Evolutionary conservation across 2,888 invertebrate species (phyloP).

Genomic region (Paralinhomoeus sp.): DNA sequence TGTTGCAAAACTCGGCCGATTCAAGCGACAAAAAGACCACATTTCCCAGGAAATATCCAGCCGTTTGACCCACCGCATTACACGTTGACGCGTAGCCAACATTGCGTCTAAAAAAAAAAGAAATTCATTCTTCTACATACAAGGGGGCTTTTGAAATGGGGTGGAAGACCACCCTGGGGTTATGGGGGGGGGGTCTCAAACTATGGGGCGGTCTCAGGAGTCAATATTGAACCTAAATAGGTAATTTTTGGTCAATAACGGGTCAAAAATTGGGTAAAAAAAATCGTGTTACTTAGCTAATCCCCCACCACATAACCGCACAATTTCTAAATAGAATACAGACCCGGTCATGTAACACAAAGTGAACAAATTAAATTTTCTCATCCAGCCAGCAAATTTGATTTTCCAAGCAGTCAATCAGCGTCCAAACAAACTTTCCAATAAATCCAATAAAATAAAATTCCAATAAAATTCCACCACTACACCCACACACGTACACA

Average conservation of each 20-base stretch:
- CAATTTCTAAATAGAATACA: background rate
- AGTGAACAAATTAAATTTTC: background rate
- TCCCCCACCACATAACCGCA: too few relatives aligned
- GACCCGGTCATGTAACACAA: background rate
- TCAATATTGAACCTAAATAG: too few relatives aligned
- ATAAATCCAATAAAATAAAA: too few relatives aligned
- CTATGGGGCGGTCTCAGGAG: background rate
- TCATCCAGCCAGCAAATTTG: background rate
- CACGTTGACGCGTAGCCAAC: slow-evolving; percentile 96
- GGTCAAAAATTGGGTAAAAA: too few relatives aligned
- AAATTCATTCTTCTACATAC: background rate
- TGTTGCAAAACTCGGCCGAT: slow-evolving; percentile 82
- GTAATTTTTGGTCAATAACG: too few relatives aligned
- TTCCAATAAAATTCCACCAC: too few relatives aligned
- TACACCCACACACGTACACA: too few relatives aligned
- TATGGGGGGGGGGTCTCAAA: background rate
- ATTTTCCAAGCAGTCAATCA: slow-evolving; percentile 1
- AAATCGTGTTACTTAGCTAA: too few relatives aligned
- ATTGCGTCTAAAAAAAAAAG: slow-evolving; percentile 45
- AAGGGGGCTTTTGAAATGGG: background rate
- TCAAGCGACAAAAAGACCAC: slow-evolving; percentile 85
- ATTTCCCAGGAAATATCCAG: slow-evolving; percentile 86
- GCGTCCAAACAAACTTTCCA: slow-evolving; percentile 1
- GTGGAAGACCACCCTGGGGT: background rate
- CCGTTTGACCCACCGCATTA: slow-evolving; percentile 92